Base-by-base conservation (phyloP, 2,888 invertebrate genomes). In the Embidobia sp. region DNA sequence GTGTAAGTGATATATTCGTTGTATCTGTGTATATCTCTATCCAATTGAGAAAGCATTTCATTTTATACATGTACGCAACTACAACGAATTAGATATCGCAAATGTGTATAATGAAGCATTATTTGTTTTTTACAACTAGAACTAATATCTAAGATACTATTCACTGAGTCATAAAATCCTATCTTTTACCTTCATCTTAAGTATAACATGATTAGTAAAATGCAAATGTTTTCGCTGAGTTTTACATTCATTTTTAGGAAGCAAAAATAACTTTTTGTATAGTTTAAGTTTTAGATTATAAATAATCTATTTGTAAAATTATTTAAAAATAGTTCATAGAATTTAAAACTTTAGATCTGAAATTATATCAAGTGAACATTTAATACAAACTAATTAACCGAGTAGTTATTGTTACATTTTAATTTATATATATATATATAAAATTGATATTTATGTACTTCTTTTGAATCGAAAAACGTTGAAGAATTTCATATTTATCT, bases 401-500 rank as follows among this genome's bases (percentile, higher is more conserved):
- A n/a, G n/a, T n/a, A n/a, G n/a, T n/a, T n/a, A n/a, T n/a, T n/a
- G n/a, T n/a, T n/a, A n/a, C n/a, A n/a, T n/a, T n/a, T n/a, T n/a
- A 29, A 29, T 29, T 6, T 22, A 22, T 22, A 22, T 22, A 22
- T 22, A 22, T 22, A 22, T 3, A 22, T 6, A 22, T 22, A 22
- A 22, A 4, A 4, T 22, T 22, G 22, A 4, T 6, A 40, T 40
- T 40, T 40, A 33, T 29, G n/a, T 6, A 29, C 5, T 37, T 40
- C n/a, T 5, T 40, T 18, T 40, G 19, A 40, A 13, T 44, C 27
- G 13, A 31, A 49, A 63, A 49, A 37, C 27, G 37, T 6, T 13
- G 2, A 11, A 29, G 31, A 40, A 42, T 40, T 22, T 29, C 8
- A 51, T 16, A 46, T 46, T 85, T 87, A 88, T 88, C 88, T 88